A percentile compares a stretch with the other conserved stretches of the same genome.
phyloP scores from a whole-genome alignment of 2,113 vertebrate species.

The Paraplagusia blochii region DNA sequence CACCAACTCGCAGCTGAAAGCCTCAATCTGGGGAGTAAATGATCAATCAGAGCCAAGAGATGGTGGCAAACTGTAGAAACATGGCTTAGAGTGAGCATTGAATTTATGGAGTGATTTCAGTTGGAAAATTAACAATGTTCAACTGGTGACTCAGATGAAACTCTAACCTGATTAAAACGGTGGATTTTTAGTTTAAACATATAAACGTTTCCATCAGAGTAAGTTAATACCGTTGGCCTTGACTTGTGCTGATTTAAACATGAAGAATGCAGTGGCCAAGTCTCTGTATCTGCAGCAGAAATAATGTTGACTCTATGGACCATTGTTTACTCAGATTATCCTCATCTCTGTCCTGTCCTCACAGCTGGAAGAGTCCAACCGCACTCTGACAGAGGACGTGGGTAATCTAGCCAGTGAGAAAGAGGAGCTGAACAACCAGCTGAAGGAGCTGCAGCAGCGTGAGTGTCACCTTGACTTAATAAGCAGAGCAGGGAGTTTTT shows the following conservation, averaged over 20 bases:
- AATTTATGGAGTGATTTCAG: too few relatives aligned
- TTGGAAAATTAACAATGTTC: background rate
- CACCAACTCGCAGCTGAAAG: background rate
- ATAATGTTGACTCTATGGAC: background rate
- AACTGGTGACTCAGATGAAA: background rate
- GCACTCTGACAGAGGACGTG: slow-evolving; percentile 91
- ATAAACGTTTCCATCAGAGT: background rate
- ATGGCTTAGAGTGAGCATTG: too few relatives aligned
- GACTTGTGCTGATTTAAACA: background rate
- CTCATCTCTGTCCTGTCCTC: background rate
- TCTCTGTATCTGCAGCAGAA: background rate
- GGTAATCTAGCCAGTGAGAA: slow-evolving; percentile 94
- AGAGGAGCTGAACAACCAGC: slow-evolving; percentile 93
- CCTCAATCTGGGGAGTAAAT: background rate
- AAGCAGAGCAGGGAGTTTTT: background rate
- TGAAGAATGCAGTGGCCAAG: background rate
- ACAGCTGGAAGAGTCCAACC: slow-evolving; percentile 94
- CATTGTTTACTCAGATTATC: background rate
- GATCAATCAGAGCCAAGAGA: too few relatives aligned
- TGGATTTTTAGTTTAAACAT: background rate
- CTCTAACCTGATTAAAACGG: background rate
- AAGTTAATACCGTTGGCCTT: background rate
- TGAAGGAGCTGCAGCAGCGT: slow-evolving; percentile 90
- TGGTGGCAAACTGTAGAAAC: too few relatives aligned
- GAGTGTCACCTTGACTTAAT: slow-evolving; percentile 61